Conservation (phyloP, 2,888 invertebrate species). For the Drosophila pseudotakahashii region DNA sequence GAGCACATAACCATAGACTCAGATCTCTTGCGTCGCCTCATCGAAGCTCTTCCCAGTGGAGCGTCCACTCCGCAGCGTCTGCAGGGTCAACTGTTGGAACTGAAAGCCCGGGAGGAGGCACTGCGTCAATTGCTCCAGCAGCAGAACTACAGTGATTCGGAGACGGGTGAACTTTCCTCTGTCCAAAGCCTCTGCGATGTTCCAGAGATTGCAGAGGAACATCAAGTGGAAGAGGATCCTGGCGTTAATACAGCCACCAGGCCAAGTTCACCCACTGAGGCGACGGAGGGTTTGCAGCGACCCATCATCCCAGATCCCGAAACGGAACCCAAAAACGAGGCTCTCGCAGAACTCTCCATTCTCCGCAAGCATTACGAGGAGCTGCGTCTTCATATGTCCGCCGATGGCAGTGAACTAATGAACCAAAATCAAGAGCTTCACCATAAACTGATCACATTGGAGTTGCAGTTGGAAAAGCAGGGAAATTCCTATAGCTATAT, state of each 20-base stretch:
- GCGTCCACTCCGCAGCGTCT: constrained; percentile 90
- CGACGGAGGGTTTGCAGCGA: constrained; percentile 58
- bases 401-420: constrained; percentile 73
- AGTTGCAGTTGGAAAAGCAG: constrained; percentile 69
- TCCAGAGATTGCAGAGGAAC: constrained; percentile 67
- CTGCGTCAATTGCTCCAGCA: constrained; percentile 72
- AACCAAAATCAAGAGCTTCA: constrained; percentile 71
- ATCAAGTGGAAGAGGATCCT: constrained; percentile 8
- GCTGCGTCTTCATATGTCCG: constrained; percentile 75
- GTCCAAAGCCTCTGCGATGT: constrained; percentile 77
- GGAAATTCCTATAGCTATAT: constrained; percentile 76
- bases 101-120: constrained; percentile 80
- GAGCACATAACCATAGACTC: constrained; percentile 83
- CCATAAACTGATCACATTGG: constrained; percentile 65
- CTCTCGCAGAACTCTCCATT: constrained; percentile 68
- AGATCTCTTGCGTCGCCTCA: constrained; percentile 77
- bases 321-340: constrained; percentile 36
- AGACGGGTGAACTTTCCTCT: constrained; percentile 76
- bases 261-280: constrained; percentile 80
- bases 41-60: constrained; percentile 88
- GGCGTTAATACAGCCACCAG: constrained; percentile 76
- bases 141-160: constrained; percentile 55
- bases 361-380: constrained; percentile 80
- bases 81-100: constrained; percentile 87
- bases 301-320: constrained; percentile 65